These are phyloP conservation scores for Lutraria lutraria DNA, from an alignment of 2,888 invertebrate species.

Conservation along the genomic window DNA sequence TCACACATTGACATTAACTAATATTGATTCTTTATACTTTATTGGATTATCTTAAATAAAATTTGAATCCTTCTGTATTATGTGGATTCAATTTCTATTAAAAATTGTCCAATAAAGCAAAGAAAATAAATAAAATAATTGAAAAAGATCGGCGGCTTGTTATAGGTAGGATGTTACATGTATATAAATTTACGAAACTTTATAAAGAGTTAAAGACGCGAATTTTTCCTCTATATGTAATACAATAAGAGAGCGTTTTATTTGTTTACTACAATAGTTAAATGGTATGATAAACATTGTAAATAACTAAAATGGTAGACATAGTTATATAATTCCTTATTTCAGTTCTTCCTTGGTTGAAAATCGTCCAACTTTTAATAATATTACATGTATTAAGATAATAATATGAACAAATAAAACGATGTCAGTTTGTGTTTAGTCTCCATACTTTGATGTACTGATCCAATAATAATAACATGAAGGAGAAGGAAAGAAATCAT, in stretches of 20 bases:
- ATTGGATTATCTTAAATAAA: neutral
- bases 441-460: too few species aligned
- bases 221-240: neutral
- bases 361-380: too few species aligned
- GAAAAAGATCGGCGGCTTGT: neutral
- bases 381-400: too few species aligned
- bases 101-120: too few species aligned
- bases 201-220: too few species aligned
- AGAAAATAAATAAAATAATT: neutral
- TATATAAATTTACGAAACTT: conserved; percentile 2
- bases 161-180: neutral
- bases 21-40: neutral
- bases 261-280: neutral
- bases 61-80: neutral
- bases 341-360: too few species aligned
- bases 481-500: too few species aligned
- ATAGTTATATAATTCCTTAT: neutral
- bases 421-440: too few species aligned
- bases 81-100: too few species aligned
- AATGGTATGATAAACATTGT: neutral
- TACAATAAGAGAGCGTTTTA: neutral
- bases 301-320: neutral
- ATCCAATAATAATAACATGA: too few species aligned
- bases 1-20: neutral
- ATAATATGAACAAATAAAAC: too few species aligned